Evolutionary conservation across 2,797 vertebrate genomes (phyloP), one percentile per base, ranked within the genome.

Genomic region (Lemur catta): DNA sequence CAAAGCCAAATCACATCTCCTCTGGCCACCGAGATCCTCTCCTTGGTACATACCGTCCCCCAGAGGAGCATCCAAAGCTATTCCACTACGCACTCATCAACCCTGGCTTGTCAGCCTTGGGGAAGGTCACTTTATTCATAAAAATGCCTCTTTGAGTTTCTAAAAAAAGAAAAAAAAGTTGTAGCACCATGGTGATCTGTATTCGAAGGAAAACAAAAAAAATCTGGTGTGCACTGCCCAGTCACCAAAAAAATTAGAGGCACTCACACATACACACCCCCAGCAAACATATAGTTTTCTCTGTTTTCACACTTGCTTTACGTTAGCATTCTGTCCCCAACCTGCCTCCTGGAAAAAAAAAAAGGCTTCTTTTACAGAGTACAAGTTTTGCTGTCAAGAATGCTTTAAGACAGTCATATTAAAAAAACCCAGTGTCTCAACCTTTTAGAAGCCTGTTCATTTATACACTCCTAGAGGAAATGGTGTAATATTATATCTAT

Each of bases 101-200:
- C 95, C 96, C 96, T 97, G 97, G 97, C 98, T 98, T 97, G 95
- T 98, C 98, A 98, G 98, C 1, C 97, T 98, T 97, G 98, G 98
- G 98, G 98, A 99, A 99, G 98, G 98, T 98, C 98, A 99, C 98
- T 98, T 98, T 98, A 98, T 98, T 98, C 97, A 98, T 98, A 98
- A 98, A 98, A 98, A 98, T 98, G 98, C 98, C 98, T 98, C 98
- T 98, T 98, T 98, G 98, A 98, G 98, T 98, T 98, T 98, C 80
- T 96, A 93, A 90, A 95, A 85, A 95, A 84, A 91, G 96, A 85
- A 98, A 98, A 96, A 93, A 98, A 97, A 97, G 97, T 97, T 98
- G 96, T 99, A 99, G 99, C 99, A 99, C 99, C 98, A 98, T 98
- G 98, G 98, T 98, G 98, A 98, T 98, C 98, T 98, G 95, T 98